Evolutionary conservation across 2,888 invertebrate species (phyloP).

Genomic region (Hypercompe scribonia): DNA sequence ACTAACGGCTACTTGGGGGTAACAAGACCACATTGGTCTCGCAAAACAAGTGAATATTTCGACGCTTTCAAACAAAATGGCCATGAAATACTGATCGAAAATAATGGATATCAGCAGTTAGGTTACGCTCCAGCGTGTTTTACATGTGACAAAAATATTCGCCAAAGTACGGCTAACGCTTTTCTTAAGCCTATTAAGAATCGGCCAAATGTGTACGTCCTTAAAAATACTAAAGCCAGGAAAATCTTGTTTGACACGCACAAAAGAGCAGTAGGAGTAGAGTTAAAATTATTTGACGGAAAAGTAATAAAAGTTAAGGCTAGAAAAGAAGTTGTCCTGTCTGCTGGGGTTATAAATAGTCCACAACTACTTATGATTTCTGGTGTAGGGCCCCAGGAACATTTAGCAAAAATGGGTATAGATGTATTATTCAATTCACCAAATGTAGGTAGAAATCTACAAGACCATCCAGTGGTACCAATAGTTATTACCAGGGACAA

Average conservation of each 20-base stretch:
- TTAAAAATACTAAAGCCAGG: conserved; percentile 56
- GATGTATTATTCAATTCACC: conserved; percentile 56
- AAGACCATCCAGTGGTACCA: conserved; percentile 64
- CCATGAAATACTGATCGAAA: conserved; percentile 54
- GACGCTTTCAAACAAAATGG: conserved; percentile 61
- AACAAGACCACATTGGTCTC: conserved; percentile 61
- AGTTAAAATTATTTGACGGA: conserved; percentile 51
- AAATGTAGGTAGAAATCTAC: conserved; percentile 67
- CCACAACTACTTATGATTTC: conserved; percentile 72
- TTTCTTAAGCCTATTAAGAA: conserved; percentile 56
- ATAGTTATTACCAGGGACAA: conserved; percentile 53
- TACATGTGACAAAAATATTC: conserved; percentile 52
- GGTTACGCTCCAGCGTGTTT: conserved; percentile 57
- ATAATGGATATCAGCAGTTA: conserved; percentile 57
- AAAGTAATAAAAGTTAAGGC: conserved; percentile 46
- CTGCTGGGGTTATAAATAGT: conserved; percentile 66
- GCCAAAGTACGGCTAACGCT: conserved; percentile 55
- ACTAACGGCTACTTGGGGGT: conserved; percentile 60
- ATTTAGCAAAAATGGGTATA: conserved; percentile 60
- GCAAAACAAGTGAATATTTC: conserved; percentile 66
- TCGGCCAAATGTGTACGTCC: conserved; percentile 58
- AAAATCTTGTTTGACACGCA: conserved; percentile 28
- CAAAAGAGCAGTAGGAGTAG: conserved; percentile 60
- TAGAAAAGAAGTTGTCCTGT: conserved; percentile 65
- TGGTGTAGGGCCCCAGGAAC: conserved; percentile 65